phyloP scores from a whole-genome alignment of 2,888 invertebrate species.

The Chrysotoxum bicinctum region DNA sequence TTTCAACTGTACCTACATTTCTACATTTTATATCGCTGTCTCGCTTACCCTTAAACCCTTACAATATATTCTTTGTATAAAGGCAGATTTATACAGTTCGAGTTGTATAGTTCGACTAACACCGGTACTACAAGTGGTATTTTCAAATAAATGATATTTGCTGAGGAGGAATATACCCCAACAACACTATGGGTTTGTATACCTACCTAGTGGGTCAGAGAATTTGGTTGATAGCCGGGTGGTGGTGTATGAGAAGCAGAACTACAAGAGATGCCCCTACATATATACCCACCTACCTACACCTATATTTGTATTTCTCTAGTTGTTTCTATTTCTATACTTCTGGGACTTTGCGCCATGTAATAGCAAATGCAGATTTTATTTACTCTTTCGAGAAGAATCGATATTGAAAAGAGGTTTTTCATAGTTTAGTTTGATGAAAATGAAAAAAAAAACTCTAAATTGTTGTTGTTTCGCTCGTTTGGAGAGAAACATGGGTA shows the following conservation, averaged over 20 bases:
- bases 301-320: constrained; percentile 26
- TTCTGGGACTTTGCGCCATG: constrained; percentile 39
- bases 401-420: constrained; percentile 30
- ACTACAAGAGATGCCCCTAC: constrained; percentile 31
- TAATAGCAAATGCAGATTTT: constrained; percentile 60
- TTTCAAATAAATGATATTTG: constrained; percentile 70
- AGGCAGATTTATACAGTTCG: constrained; percentile 54
- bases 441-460: background rate
- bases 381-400: constrained; percentile 49
- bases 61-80: constrained; percentile 34
- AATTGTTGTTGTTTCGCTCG: background rate
- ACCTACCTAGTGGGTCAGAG: constrained; percentile 21
- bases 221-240: constrained; percentile 6
- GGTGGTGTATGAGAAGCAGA: background rate
- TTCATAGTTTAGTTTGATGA: background rate
- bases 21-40: constrained; percentile 32
- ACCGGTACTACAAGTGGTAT: constrained; percentile 64
- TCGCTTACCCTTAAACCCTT: constrained; percentile 3
- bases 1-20: constrained; percentile 19
- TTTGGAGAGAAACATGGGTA: background rate
- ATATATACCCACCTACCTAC: no score
- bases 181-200: constrained; percentile 7
- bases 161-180: constrained; percentile 51
- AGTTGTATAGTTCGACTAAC: constrained; percentile 39
- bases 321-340: constrained; percentile 34